These are phyloP conservation scores for Cydia amplana DNA, from an alignment of 1,140 invertebrate genomes.

Conservation along the genomic window DNA sequence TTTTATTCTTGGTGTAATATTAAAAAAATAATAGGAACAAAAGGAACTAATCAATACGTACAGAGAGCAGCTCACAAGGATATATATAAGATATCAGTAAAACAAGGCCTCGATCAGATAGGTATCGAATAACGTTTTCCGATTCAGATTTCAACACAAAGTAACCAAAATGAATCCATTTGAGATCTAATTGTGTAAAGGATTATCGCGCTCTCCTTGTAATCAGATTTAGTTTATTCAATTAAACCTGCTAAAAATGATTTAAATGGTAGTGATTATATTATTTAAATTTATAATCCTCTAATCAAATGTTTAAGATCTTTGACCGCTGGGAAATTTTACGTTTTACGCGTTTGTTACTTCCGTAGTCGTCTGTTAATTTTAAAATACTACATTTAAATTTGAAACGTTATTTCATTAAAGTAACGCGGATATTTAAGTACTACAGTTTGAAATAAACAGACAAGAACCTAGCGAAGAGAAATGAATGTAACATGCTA, in stretches of 20 bases:
- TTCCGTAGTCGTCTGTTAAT: background rate
- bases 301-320: background rate
- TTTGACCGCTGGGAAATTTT: background rate
- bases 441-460: background rate
- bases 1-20: no score
- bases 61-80: background rate
- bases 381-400: background rate
- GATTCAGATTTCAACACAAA: constrained; percentile 17
- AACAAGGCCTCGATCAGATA: background rate
- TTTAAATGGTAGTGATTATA: constrained; percentile 12
- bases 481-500: background rate
- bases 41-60: background rate
- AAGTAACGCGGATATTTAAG: background rate
- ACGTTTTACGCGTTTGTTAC: background rate
- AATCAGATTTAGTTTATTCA: constrained; percentile 1
- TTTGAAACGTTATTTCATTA: background rate
- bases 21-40: background rate
- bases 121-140: background rate
- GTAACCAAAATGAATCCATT: background rate
- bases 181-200: background rate
- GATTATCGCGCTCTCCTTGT: background rate
- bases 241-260: constrained; percentile 2
- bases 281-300: constrained; percentile 7
- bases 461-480: background rate
- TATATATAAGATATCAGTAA: background rate